These are phyloP conservation scores for Mionectes olivaceus DNA, from an alignment of 2,797 vertebrate genomes.

Conservation along the genomic window DNA sequence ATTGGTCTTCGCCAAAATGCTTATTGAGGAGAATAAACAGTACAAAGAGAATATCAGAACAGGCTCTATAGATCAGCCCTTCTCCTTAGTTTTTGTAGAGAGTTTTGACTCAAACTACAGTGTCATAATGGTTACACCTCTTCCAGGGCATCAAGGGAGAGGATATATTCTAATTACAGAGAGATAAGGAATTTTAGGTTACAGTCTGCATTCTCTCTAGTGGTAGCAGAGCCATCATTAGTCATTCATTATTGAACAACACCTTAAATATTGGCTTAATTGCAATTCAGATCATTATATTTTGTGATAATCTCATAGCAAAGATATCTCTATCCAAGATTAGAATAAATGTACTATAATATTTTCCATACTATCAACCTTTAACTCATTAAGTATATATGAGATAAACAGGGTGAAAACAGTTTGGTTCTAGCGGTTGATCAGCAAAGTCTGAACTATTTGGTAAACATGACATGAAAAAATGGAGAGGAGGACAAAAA, in stretches of 20 bases:
- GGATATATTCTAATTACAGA: not conserved
- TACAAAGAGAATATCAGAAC: not conserved
- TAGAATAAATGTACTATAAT: not conserved
- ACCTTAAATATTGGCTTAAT: not conserved
- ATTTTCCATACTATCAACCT: not conserved
- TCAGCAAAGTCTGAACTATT: not conserved
- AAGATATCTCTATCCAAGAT: not conserved
- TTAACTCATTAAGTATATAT: not conserved
- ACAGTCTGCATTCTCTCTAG: not conserved
- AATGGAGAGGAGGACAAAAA: not conserved
- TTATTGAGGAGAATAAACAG: not conserved
- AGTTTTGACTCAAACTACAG: not conserved
- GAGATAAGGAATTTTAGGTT: not conserved
- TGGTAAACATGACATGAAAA: not conserved
- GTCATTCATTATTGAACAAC: not conserved
- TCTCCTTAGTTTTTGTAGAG: not conserved
- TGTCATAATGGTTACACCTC: not conserved
- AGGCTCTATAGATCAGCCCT: not conserved
- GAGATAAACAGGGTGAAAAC: not conserved
- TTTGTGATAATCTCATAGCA: not conserved
- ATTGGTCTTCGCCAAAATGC: accelerated
- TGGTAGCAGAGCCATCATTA: not conserved
- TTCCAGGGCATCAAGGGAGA: not conserved
- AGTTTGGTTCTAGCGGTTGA: not conserved
- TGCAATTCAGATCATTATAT: not conserved